Percentiles rank a stretch among this genome's conserved stretches.
These are phyloP conservation scores for Strix aluco DNA, from an alignment of 2,113 vertebrate species.

Conservation along the genomic window DNA sequence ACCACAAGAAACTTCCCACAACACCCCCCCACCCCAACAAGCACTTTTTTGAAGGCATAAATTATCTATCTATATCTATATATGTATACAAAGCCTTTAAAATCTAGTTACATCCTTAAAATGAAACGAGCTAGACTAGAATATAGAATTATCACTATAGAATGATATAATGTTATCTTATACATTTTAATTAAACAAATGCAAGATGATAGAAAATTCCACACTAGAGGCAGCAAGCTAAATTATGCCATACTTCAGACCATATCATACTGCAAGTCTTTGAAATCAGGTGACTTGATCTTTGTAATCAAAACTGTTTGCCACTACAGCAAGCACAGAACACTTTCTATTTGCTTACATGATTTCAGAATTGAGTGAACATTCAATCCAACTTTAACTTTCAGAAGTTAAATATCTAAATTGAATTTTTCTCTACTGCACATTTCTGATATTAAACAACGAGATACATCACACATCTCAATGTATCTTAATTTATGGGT, in stretches of 20 bases:
- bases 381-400: not conserved
- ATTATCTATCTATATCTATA: not conserved
- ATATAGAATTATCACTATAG: not conserved
- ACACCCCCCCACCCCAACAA: not conserved
- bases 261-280: not conserved
- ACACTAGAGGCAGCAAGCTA: not conserved
- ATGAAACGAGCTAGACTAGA: not conserved
- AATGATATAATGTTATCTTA: not conserved
- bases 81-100: not conserved
- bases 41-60: not conserved
- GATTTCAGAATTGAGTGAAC: not conserved
- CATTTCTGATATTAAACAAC: not conserved
- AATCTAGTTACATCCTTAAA: not conserved
- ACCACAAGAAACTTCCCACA: not conserved
- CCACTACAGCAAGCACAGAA: not conserved
- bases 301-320: not conserved
- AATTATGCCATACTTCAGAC: not conserved
- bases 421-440: not conserved
- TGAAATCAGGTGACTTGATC: not conserved
- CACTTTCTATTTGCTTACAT: not conserved
- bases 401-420: not conserved
- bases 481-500: not conserved
- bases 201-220: not conserved
- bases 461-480: not conserved
- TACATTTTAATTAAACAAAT: not conserved